A percentile compares a stretch with the other conserved stretches of the same genome.
These are phyloP conservation scores for Cheiracanthium punctorium DNA, from an alignment of 2,888 invertebrate genomes.

Conservation along the genomic window DNA sequence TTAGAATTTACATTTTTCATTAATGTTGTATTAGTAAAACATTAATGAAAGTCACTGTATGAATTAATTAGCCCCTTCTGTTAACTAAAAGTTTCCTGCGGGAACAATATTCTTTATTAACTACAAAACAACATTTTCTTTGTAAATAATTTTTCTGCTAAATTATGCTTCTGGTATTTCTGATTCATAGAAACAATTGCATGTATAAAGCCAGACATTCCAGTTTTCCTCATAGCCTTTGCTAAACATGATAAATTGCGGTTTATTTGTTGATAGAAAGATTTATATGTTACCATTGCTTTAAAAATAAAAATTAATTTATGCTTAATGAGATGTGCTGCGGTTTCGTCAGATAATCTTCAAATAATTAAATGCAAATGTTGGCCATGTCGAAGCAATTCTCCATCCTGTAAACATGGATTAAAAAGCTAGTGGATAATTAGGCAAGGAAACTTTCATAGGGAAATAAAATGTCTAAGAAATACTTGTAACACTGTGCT, in stretches of 20 bases:
- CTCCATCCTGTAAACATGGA: slow-evolving; percentile 17
- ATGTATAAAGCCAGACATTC: background rate
- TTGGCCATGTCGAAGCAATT: slow-evolving; percentile 12
- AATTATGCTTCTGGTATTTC: background rate
- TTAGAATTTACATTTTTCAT: background rate
- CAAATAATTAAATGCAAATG: slow-evolving; percentile 43
- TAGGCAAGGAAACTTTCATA: background rate
- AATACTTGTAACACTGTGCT: background rate
- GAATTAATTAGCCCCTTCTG: background rate
- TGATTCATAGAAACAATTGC: too few species aligned
- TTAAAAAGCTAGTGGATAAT: slow-evolving; percentile 38
- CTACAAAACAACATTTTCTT: background rate
- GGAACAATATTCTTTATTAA: background rate
- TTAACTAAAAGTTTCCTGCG: background rate
- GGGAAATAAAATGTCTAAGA: background rate
- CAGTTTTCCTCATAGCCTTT: background rate
- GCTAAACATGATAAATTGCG: background rate
- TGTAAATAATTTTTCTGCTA: background rate
- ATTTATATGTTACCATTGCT: background rate
- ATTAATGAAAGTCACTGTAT: background rate
- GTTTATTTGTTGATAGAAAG: background rate
- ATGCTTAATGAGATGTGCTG: slow-evolving; percentile 1
- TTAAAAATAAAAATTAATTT: slow-evolving; percentile 15
- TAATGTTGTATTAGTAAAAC: background rate
- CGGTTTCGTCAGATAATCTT: slow-evolving; percentile 11